Percentiles rank a stretch among this genome's conserved stretches.
Evolutionary conservation across 2,888 invertebrate genomes (phyloP).

Genomic region (Drosophila quinaria): DNA sequence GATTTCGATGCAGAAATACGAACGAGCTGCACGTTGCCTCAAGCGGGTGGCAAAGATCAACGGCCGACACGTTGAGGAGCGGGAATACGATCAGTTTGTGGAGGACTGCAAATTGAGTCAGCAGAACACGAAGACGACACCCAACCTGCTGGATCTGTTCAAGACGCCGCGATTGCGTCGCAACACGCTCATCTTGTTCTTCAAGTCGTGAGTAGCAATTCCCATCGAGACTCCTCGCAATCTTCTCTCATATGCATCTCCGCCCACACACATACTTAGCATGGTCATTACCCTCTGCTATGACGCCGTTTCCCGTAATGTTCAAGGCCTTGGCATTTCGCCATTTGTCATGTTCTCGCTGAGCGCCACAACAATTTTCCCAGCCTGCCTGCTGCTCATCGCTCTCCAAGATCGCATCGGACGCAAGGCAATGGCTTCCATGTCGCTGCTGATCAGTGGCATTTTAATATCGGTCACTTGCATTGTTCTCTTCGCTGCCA

Average conservation of each 20-base stretch:
- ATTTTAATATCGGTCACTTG: conserved; percentile 87
- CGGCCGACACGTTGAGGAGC: conserved; percentile 84
- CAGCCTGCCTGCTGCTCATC: conserved; percentile 87
- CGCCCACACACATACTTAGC: conserved; percentile 76
- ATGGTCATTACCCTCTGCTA: conserved; percentile 88
- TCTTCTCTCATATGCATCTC: conserved; percentile 1
- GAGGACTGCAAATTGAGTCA: conserved; percentile 76
- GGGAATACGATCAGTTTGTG: conserved; percentile 75
- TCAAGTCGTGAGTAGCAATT: conserved; percentile 87
- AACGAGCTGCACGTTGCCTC: conserved; percentile 86
- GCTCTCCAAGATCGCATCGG: conserved; percentile 85
- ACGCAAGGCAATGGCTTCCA: conserved; percentile 87
- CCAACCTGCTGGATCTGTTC: conserved; percentile 86
- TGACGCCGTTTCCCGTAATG: conserved; percentile 88
- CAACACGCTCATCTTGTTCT: conserved; percentile 86
- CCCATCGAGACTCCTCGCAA: not conserved
- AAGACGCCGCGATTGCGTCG: conserved; percentile 87
- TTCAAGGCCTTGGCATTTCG: conserved; percentile 87
- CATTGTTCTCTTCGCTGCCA: conserved; percentile 78
- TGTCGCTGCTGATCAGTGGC: conserved; percentile 87
- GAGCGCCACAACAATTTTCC: conserved; percentile 87
- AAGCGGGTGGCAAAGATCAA: conserved; percentile 87
- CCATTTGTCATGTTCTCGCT: conserved; percentile 87
- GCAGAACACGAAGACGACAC: conserved; percentile 55
- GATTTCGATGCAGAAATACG: conserved; percentile 86